These are phyloP conservation scores for Ibycter americanus DNA, from an alignment of 2,797 vertebrate species.

Conservation along the genomic window DNA sequence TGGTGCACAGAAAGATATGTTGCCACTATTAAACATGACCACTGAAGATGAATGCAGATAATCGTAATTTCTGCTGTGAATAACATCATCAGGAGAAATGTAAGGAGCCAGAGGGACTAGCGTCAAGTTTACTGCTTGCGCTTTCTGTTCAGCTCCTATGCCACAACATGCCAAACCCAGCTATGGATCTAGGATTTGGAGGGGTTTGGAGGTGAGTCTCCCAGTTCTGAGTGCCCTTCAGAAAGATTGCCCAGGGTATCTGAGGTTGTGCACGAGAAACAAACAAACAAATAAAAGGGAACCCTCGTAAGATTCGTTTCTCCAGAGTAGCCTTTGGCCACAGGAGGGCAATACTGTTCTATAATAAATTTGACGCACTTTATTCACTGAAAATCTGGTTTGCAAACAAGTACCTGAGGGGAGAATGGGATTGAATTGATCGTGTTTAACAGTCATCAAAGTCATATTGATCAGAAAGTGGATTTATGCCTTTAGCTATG, in stretches of 20 bases:
- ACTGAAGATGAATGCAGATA: background rate
- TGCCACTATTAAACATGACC: background rate
- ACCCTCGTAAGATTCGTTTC: rapidly evolving
- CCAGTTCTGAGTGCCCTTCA: background rate
- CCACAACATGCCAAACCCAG: background rate
- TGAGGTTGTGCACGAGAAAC: background rate
- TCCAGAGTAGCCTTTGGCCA: slow-evolving; percentile 29
- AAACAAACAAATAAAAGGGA: background rate
- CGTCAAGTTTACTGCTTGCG: background rate
- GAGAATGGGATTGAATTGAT: background rate
- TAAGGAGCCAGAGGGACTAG: background rate
- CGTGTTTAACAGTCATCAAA: background rate
- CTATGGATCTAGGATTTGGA: background rate
- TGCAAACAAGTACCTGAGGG: background rate
- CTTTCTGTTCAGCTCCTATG: background rate
- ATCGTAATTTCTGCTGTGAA: background rate
- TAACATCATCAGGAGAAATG: background rate
- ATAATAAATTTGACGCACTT: background rate
- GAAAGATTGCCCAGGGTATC: background rate
- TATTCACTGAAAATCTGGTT: background rate
- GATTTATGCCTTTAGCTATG: background rate
- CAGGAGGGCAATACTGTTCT: slow-evolving; percentile 67
- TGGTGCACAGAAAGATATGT: background rate
- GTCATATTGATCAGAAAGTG: background rate
- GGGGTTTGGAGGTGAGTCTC: background rate